A percentile compares a stretch with the other conserved stretches of the same genome.
These are phyloP conservation scores for Brachyistius frenatus DNA, from an alignment of 2,113 vertebrate species.

Conservation along the genomic window DNA sequence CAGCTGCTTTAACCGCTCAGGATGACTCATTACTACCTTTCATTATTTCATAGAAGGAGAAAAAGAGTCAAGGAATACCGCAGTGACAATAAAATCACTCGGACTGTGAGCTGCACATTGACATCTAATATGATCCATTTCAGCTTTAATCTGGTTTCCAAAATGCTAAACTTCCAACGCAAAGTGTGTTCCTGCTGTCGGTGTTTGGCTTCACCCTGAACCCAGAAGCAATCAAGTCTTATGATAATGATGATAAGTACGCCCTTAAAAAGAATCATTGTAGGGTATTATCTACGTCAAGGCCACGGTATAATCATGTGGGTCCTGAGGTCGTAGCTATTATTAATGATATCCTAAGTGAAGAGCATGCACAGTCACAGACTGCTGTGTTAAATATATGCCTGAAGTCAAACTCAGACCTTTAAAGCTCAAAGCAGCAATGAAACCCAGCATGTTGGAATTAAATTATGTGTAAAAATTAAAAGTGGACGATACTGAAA, in stretches of 20 bases:
- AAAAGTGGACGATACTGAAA: not conserved
- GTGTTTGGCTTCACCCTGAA: not conserved
- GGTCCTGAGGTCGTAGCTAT: not conserved
- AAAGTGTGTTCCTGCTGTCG: not conserved
- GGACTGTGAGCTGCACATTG: not conserved
- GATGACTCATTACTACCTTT: conserved; percentile 7
- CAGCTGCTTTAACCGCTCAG: conserved; percentile 25
- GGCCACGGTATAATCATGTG: not conserved
- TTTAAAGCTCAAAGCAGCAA: not conserved
- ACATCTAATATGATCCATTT: not conserved
- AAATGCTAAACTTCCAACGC: not conserved
- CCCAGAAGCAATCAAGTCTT: not conserved
- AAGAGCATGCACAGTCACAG: not conserved
- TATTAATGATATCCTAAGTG: not conserved
- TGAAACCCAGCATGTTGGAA: not conserved
- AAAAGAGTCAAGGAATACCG: not conserved
- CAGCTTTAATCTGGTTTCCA: not conserved
- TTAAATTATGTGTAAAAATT: not conserved
- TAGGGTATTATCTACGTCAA: not conserved
- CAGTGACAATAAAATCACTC: not conserved
- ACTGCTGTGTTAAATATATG: not conserved
- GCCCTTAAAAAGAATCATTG: not conserved
- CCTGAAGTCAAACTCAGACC: not conserved
- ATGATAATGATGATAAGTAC: not conserved
- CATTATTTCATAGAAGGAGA: not conserved